Percentiles rank a stretch among this genome's conserved stretches.
These are phyloP conservation scores for Eilema depressum DNA, from an alignment of 2,888 invertebrate genomes.

Conservation along the genomic window DNA sequence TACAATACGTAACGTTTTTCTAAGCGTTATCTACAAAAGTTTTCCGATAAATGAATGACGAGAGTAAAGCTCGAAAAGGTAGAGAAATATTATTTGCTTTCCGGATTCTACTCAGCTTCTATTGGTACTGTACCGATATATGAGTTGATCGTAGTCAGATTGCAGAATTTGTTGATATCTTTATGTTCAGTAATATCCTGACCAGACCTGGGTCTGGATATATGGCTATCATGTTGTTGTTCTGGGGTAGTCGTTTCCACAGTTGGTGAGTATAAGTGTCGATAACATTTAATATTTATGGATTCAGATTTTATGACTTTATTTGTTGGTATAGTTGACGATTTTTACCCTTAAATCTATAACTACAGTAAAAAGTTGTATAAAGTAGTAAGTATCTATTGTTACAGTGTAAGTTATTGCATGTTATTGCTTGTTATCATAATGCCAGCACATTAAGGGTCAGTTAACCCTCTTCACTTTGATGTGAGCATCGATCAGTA, in stretches of 20 bases:
- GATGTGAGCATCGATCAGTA: not conserved
- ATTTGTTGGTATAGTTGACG: not conserved
- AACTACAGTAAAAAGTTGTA: not conserved
- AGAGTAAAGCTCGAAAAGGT: constrained; percentile 53
- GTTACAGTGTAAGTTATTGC: not conserved
- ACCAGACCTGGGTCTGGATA: constrained; percentile 24
- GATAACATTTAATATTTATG: not conserved
- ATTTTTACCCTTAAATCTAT: not conserved
- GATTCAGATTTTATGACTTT: constrained; percentile 5
- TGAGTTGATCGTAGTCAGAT: constrained; percentile 45
- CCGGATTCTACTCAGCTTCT: constrained; percentile 38
- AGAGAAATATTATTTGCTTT: constrained; percentile 56
- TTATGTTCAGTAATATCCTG: constrained; percentile 37
- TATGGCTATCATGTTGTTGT: constrained; percentile 17
- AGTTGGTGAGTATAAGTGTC: not conserved
- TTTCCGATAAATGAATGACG: constrained; percentile 58
- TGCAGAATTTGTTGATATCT: constrained; percentile 39
- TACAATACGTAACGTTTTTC: constrained; percentile 34
- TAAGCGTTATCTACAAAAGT: constrained; percentile 48
- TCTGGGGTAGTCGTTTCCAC: constrained; percentile 10
- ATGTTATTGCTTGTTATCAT: not conserved
- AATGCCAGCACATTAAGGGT: not conserved
- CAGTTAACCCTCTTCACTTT: not conserved
- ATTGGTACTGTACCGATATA: constrained; percentile 42
- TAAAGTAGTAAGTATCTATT: not conserved